Evolutionary conservation across 2,113 vertebrate species (phyloP).

Genomic region (Aythya baeri): DNA sequence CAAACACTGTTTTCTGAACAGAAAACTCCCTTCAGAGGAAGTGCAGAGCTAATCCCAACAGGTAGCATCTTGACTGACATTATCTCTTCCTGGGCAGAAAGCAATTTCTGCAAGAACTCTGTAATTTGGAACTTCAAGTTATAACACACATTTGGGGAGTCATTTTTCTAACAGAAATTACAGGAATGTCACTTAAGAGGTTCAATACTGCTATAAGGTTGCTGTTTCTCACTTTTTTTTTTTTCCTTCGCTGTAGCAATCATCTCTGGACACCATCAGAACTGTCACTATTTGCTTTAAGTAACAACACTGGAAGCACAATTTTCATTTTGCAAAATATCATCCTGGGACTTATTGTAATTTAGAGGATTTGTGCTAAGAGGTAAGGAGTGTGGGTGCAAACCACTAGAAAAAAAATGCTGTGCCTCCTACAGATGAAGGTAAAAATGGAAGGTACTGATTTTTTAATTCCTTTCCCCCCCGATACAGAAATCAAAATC

Average conservation of each 20-base stretch:
- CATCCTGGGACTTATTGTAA: neutral
- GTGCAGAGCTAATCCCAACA: slow-evolving; percentile 24
- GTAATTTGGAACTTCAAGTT: slow-evolving; percentile 79
- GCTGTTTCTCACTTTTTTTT: slow-evolving; percentile 14
- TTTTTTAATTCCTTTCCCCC: neutral
- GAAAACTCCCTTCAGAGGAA: neutral
- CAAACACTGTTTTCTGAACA: neutral
- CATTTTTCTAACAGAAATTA: slow-evolving; percentile 78
- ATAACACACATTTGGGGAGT: slow-evolving; percentile 70
- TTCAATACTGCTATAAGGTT: slow-evolving; percentile 64
- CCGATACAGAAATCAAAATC: neutral
- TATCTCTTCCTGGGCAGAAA: slow-evolving; percentile 81
- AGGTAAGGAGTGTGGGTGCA: neutral
- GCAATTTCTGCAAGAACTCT: slow-evolving; percentile 80
- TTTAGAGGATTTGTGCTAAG: neutral
- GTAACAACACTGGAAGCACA: neutral
- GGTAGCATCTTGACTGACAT: slow-evolving; percentile 67
- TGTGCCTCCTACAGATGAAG: neutral
- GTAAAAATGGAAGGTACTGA: neutral
- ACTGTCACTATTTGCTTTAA: slow-evolving; percentile 11
- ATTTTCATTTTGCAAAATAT: neutral
- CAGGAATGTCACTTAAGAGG: slow-evolving; percentile 76
- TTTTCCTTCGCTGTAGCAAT: slow-evolving; percentile 40
- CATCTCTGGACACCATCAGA: slow-evolving; percentile 57
- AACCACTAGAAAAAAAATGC: neutral